Evolutionary conservation across 2,113 vertebrate species (phyloP), one percentile per base, ranked within the genome.

Genomic region (Spea multiplicata): DNA sequence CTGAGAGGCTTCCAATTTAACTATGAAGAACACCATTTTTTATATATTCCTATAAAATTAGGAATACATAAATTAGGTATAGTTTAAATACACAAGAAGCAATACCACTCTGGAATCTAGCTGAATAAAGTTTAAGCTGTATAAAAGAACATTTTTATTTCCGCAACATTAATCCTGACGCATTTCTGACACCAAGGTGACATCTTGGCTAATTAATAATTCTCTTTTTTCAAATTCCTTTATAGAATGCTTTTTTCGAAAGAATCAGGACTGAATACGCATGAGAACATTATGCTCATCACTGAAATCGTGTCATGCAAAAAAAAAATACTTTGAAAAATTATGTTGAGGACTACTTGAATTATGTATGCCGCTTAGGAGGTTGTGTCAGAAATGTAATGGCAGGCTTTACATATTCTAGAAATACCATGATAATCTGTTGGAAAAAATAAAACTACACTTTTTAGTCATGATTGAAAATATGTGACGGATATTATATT

Each of bases 151-250:
- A 16, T 53, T 78, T 48, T 65, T 53, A 57, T 78, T 65, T 65
- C 59, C 59, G 71, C 68, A 65, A 71, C 67, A 78, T 78, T 78
- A 65, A 65, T 65, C 65, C 53, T 78, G 76, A 78, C 68, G 65
- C 53, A 59, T 57, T 59, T 52, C 47, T 64, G 68, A 49, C 68
- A 78, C 44, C 64, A 44, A 61, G 50, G 17, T 52, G 68, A 68
- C 45, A 50, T 10, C 46, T 57, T 47, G 52, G 48, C 48, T 78
- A 78, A 78, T 78, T 78, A 78, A 78, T 78, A n/a, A 71, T 64
- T 71, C 76, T 71, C 59, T 78, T 44, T 71, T 78, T 50, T 78
- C 13, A 71, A 70, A 71, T 78, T 71, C 76, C 49, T 53, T 52
- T 52, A 69, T 57, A 68, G 52, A 65, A 78, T 52, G 57, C 14